Base-by-base conservation (phyloP, 2,888 invertebrate genomes). In the Formica aserva region DNA sequence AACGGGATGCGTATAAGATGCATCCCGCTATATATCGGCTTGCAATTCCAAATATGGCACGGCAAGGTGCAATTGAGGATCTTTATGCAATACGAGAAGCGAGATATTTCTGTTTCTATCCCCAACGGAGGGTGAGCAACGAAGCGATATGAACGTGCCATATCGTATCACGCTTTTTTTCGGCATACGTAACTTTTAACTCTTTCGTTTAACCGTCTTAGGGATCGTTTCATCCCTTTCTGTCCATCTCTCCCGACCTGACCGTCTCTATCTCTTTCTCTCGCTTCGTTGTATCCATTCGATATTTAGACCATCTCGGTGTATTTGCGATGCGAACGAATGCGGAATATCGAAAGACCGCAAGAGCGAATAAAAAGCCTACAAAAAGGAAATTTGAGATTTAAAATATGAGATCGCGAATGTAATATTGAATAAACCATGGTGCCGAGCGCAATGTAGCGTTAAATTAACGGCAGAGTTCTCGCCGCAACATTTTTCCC, bases 21-120 rank as follows among this genome's bases (percentile, higher is more conserved):
- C 74, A 71, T 86, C n/a, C 81, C 26, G 52, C 66, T 57, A 69
- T 65, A 82, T 80, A 78, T 75, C 75, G 74, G 15, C 35, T 82
- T 57, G 86, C 86, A 87, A 86, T 88, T 87, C 82, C 82, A 26
- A 69, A 62, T 72, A 45, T 41, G 66, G n/a, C 60, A 6, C n/a
- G 13, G 45, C 62, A 62, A 29, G 26, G 26, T 29, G 48, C 83
- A 62, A 87, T 78, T 78, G 80, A 35, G 52, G 45, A 38, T 45
- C 62, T 22, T 29, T 52, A 67, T 72, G 72, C 71, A 72, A 72
- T 22, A 18, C 9, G 55, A 26, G 60, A 41, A 35, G 55, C 63
- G 80, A 76, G 45, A 77, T 67, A 76, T 41, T 72, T 76, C 82
- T 65, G n/a, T 76, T 82, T 82, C 55, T 48, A 77, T 45, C 29